These are phyloP conservation scores for Buteo buteo DNA, from an alignment of 2,113 vertebrate genomes.

Conservation along the genomic window DNA sequence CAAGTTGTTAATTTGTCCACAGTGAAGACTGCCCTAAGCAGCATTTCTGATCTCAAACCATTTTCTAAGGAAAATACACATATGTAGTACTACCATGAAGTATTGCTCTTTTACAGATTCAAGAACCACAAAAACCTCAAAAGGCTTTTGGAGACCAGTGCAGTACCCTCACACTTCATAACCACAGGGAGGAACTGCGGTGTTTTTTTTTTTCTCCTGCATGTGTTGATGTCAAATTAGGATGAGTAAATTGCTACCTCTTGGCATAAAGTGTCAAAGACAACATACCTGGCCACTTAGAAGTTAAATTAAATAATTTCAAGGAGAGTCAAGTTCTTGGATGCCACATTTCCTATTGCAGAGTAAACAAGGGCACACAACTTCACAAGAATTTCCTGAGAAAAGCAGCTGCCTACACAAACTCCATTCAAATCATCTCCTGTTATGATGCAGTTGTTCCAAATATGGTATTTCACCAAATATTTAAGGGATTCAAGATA, in stretches of 20 bases:
- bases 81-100: background rate
- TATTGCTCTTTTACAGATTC: background rate
- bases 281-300: background rate
- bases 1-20: background rate
- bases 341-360: background rate
- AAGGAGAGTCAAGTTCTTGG: background rate
- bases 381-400: slow-evolving; percentile 17
- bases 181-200: background rate
- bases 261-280: background rate
- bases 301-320: background rate
- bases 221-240: background rate
- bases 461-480: background rate
- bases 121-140: background rate
- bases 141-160: background rate
- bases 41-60: background rate
- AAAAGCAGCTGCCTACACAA: slow-evolving; percentile 20
- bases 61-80: background rate
- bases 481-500: background rate
- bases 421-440: slow-evolving; percentile 5
- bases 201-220: background rate
- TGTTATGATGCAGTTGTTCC: slow-evolving; percentile 7
- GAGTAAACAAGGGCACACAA: background rate
- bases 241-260: background rate
- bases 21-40: background rate
- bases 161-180: background rate